Evolutionary conservation across 2,888 invertebrate species (phyloP).

Genomic region (Hirtodrosophila duncani): DNA sequence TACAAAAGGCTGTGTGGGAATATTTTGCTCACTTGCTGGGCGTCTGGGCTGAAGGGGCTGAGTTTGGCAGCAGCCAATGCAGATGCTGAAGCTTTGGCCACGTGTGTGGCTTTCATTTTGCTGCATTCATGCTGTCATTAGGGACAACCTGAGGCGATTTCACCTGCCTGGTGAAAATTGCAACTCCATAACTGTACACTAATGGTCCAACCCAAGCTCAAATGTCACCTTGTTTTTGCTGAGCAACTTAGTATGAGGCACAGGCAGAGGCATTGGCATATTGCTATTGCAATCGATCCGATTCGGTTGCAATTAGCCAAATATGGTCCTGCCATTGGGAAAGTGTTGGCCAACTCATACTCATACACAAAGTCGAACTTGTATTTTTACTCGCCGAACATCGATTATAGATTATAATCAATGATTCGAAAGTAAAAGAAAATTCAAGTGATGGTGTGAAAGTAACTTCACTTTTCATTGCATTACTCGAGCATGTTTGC

Average conservation of each 20-base stretch:
- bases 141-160: conserved; percentile 53
- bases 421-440: conserved; percentile 61
- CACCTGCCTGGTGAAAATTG: conserved; percentile 46
- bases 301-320: conserved; percentile 39
- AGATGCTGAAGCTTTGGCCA: too few relatives aligned
- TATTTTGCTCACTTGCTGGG: conserved; percentile 20
- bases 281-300: conserved; percentile 3
- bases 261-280: too few relatives aligned
- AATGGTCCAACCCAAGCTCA: conserved; percentile 9
- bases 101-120: conserved; percentile 60
- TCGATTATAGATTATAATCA: conserved; percentile 62
- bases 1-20: conserved; percentile 47
- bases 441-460: conserved; percentile 40
- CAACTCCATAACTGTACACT: neutral
- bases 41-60: conserved; percentile 1
- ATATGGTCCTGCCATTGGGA: conserved; percentile 53
- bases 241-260: conserved; percentile 18
- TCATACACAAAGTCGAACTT: neutral
- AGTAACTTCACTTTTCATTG: conserved; percentile 63
- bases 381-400: conserved; percentile 9
- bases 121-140: conserved; percentile 35
- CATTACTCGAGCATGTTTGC: conserved; percentile 10
- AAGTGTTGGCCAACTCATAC: conserved; percentile 48
- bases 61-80: conserved; percentile 15
- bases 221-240: neutral